Base-by-base conservation (phyloP, 2,888 invertebrate genomes). In the Plusia festucae region DNA sequence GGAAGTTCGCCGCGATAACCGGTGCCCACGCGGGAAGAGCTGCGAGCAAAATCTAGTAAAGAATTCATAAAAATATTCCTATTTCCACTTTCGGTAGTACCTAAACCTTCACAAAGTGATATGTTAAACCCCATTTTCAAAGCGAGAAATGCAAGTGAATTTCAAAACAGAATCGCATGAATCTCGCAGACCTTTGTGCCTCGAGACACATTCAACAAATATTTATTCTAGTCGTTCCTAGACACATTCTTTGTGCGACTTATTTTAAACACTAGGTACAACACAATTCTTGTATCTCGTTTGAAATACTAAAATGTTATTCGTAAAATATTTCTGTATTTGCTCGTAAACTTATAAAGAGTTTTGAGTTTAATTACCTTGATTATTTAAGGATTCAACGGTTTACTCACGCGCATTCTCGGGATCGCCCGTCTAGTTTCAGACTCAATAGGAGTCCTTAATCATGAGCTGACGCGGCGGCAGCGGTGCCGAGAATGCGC, bases 171-270 rank as follows among this genome's bases (percentile, higher is more conserved):
- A 49, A 16, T 46, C 40, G 27, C 30, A 18, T 40, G 34, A 27
- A 52, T 46, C 30, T 7, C 40, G 27, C 24, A 34, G 4, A 30
- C 34, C 55, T 55, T 40, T 60, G 53, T 27, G 53, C 56, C 20
- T 24, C 53, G 27, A 27, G 56, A 24, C 44, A 60, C 46, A 55
- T 70, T 18, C 9, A 60, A 60, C 32, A 55, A 65, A 56, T 71
- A 65, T 56, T 64, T 58, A 64, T 64, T 46, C 16, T 60, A 27
- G 24, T 54, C 40, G 22, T 16, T 18, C 18, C 16, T 53, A 20
- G 34, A 11, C 49, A 1, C 5, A 13, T n/a, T 70, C 58, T 70
- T 46, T 65, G 46, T 56, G 15, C 16, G 55, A 20, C 34, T 44
- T 55, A 30, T 55, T 52, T 24, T 52, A 52, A 22, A 52, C 51